Evolutionary conservation across 2,797 vertebrate genomes (phyloP).

Genomic region (Sebastes oblongus): DNA sequence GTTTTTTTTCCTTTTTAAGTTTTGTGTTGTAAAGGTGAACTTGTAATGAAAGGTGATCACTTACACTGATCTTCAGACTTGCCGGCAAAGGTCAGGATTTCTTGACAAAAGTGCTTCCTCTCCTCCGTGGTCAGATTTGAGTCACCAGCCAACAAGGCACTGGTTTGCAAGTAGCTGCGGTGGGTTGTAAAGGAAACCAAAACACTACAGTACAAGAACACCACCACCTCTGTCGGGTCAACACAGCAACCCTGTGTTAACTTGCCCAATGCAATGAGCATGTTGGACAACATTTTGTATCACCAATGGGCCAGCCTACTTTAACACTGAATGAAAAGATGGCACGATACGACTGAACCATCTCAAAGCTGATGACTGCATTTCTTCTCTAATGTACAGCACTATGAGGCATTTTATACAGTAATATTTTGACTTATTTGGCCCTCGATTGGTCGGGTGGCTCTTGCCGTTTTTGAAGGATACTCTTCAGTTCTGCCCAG

Average conservation of each 20-base stretch:
- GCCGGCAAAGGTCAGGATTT: conserved; percentile 88
- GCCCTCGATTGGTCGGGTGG: too few species aligned
- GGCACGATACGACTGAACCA: too few species aligned
- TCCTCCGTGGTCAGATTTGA: conserved; percentile 86
- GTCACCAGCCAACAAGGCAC: conserved; percentile 93
- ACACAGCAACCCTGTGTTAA: not conserved
- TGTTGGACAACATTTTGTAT: too few species aligned
- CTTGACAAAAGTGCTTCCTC: conserved; percentile 91
- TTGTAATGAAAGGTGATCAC: not conserved
- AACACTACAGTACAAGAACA: not conserved
- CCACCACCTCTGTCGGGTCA: not conserved
- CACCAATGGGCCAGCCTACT: not conserved
- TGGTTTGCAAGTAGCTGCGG: conserved; percentile 93
- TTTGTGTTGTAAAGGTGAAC: not conserved
- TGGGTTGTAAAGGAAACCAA: conserved; percentile 80
- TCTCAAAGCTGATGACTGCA: not conserved
- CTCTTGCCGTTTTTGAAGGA: conserved; percentile 77
- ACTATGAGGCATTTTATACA: not conserved
- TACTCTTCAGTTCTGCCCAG: conserved; percentile 93
- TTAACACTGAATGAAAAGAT: not conserved
- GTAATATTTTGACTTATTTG: too few species aligned
- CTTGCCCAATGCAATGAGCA: not conserved
- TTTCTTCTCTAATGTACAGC: not conserved
- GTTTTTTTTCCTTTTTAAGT: not conserved
- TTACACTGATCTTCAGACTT: conserved; percentile 82